Conservation (phyloP, 2,888 invertebrate genomes). For the Drosophila fulvimacula region DNA sequence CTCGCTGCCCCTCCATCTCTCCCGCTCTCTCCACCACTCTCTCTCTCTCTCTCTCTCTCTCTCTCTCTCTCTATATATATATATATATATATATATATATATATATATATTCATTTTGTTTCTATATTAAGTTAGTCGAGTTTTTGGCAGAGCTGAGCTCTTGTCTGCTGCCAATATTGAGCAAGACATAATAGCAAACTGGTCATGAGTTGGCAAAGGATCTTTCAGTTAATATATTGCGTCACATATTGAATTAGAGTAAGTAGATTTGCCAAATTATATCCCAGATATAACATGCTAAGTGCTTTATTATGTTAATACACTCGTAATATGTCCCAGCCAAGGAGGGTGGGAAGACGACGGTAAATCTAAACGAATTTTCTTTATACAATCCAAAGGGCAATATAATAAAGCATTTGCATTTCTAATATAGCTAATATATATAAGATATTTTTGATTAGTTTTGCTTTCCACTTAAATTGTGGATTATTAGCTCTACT, state of each 20-base stretch:
- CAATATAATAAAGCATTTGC: neutral
- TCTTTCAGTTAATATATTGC: neutral
- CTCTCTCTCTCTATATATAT: neutral
- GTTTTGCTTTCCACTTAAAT: neutral
- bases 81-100: too few species aligned
- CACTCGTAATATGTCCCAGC: neutral
- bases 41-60: neutral
- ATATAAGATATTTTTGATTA: neutral
- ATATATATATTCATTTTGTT: neutral
- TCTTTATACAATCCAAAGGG: neutral
- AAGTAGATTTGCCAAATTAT: constrained; percentile 5
- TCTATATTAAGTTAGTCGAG: constrained; percentile 17
- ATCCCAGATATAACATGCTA: neutral
- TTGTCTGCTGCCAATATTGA: constrained; percentile 1
- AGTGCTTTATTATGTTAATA: neutral
- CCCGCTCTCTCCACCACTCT: neutral
- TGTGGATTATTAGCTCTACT: neutral
- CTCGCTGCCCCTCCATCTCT: too few species aligned
- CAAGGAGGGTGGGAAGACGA: too few species aligned
- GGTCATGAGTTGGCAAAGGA: constrained; percentile 5
- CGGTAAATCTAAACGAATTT: neutral
- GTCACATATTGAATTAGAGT: constrained; percentile 6
- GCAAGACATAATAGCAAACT: constrained; percentile 1
- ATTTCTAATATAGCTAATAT: neutral
- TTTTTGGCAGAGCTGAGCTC: constrained; percentile 38